Base-by-base conservation (phyloP, 2,797 vertebrate genomes). In the Argentina silus region DNA sequence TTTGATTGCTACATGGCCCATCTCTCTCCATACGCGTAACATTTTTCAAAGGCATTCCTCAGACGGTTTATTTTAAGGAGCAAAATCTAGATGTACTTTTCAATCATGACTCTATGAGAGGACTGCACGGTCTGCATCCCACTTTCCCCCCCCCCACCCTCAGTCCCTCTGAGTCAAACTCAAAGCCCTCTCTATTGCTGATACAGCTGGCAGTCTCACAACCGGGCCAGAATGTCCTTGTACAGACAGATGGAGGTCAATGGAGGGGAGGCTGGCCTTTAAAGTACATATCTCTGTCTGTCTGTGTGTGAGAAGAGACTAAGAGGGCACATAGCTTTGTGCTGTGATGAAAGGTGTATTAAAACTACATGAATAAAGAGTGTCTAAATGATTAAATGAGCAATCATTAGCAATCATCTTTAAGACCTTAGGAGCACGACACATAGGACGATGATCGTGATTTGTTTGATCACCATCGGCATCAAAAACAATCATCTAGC, bases 1-100 rank as follows among this genome's bases (percentile, higher is more conserved):
- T 77, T 72, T 77, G 70, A 77, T 80, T 76, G 63, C 74, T 79
- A 69, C 62, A 67, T 73, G 70, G 75, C 74, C 70, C 53, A 69
- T 80, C 55, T 78, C 45, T 70, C 71, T 65, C 27, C 27, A 36
- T 36, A 36, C 2, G 27, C 27, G 27, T 36, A 36, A 36, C 56
- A 73, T 79, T 84, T 63, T 77, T 82, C 78, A 80, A 82, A 85
- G 60, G 57, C 74, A 79, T 80, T 86, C 68, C 53, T 71, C 55
- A 56, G 60, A 42, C 44, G 8, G 73, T 53, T 2, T 73, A 75
- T 74, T 76, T 76, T 70, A 73, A 79, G 55, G 47, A 73, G 70
- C 57, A 70, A 82, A 74, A 78, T 80, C 61, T 36, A 80, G 48
- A 67, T 76, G 65, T 67, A 60, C 72, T 79, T 76, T 55, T 71